Evolutionary conservation across 2,797 vertebrate genomes (phyloP).

Genomic region (Chloroceryle inda): DNA sequence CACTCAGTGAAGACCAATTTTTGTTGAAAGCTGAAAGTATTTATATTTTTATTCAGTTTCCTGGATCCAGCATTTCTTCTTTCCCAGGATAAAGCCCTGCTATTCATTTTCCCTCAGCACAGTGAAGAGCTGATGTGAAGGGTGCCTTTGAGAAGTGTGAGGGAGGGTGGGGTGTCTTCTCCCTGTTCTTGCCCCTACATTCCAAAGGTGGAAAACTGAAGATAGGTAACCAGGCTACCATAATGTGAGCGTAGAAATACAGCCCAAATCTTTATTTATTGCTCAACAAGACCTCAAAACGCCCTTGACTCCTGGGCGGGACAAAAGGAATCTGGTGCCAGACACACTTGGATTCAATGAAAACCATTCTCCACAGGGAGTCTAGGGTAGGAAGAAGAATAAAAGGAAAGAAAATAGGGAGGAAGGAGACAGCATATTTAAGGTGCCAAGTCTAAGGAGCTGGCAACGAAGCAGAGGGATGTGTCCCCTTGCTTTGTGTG

Average conservation of each 20-base stretch:
- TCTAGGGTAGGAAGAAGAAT: neutral
- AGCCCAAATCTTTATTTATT: neutral
- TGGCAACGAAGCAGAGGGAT: fast-evolving
- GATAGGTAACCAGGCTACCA: neutral
- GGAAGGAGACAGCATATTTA: neutral
- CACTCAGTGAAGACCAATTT: neutral
- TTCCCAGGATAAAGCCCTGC: neutral
- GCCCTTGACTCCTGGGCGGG: neutral
- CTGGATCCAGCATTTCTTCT: neutral
- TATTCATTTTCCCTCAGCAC: neutral
- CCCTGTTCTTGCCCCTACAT: neutral
- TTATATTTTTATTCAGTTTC: neutral
- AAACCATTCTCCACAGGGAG: neutral
- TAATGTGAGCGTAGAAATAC: neutral
- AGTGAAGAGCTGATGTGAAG: neutral
- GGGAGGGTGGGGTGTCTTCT: neutral
- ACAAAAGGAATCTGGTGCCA: constrained; percentile 39
- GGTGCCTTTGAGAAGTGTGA: neutral
- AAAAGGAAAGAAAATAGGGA: neutral
- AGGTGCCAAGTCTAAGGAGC: neutral
- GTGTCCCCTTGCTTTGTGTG: neutral
- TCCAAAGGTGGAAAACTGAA: neutral
- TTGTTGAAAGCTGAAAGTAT: neutral
- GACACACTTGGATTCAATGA: neutral
- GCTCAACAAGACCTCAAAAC: neutral